phyloP scores from a whole-genome alignment of 2,797 vertebrate genomes.

The Sebastiscus albofasciatus region DNA sequence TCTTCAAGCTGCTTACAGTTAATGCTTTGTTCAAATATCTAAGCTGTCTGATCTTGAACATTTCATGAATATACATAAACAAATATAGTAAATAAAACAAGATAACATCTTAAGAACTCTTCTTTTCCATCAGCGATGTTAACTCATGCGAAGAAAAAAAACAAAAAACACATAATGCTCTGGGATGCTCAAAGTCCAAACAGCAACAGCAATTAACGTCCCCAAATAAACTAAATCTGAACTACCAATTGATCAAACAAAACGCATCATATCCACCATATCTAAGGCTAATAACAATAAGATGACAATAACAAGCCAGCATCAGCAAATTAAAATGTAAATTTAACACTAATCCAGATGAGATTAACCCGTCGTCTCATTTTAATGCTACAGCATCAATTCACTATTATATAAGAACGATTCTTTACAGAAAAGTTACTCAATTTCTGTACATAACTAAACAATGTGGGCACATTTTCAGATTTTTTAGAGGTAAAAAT shows the following conservation, averaged over 20 bases:
- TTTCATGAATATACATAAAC: not conserved
- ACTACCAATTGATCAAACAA: not conserved
- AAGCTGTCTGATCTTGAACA: not conserved
- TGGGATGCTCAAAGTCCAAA: not conserved
- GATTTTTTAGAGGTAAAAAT: not conserved
- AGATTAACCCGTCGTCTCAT: no score
- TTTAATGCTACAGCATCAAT: no score
- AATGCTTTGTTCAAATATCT: not conserved
- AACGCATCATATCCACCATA: not conserved
- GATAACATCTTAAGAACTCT: not conserved
- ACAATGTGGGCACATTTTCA: no score
- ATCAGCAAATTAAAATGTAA: no score
- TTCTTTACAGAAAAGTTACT: no score
- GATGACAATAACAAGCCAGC: no score
- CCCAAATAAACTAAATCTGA: not conserved
- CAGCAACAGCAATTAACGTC: not conserved
- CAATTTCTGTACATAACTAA: no score
- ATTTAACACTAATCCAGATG: no score
- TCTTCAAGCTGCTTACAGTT: not conserved
- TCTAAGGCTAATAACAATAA: not conserved
- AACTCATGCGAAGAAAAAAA: not conserved
- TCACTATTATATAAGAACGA: no score
- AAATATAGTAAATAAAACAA: not conserved
- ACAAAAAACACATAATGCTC: accelerated
- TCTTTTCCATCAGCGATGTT: not conserved